phyloP scores from a whole-genome alignment of 2,113 vertebrate genomes.

The Manacus vitellinus region DNA sequence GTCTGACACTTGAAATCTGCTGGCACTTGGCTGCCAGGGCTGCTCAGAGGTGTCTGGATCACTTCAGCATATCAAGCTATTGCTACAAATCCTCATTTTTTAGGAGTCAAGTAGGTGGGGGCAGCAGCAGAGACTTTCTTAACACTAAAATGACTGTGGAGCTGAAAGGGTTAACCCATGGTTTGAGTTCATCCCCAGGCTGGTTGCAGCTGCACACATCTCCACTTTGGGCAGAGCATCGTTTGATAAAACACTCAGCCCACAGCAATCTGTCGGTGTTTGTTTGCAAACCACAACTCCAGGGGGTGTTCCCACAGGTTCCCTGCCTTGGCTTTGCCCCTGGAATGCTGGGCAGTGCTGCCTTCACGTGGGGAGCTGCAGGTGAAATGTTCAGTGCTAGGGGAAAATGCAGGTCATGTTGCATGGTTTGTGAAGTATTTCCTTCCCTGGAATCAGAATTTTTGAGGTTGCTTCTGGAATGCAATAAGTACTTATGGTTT shows the following conservation, averaged over 20 bases:
- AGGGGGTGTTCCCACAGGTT: accelerated
- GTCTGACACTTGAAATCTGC: not conserved
- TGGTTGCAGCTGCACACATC: no score
- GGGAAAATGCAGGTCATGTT: not conserved
- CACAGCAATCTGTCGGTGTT: not conserved
- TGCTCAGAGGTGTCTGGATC: not conserved
- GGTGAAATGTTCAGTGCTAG: not conserved
- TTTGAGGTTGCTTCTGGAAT: not conserved
- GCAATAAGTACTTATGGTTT: not conserved
- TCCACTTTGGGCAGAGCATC: no score
- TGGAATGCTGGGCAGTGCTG: not conserved
- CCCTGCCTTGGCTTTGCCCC: not conserved
- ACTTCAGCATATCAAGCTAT: no score
- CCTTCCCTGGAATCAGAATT: not conserved
- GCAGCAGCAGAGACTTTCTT: not conserved
- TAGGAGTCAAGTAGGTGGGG: not conserved
- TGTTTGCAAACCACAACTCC: not conserved
- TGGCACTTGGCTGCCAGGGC: not conserved
- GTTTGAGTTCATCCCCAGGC: not conserved
- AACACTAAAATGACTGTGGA: not conserved
- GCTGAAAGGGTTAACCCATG: not conserved
- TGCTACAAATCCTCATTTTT: not conserved
- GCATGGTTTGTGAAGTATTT: not conserved
- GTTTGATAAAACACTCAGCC: not conserved
- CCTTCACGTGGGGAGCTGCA: not conserved